Conservation (phyloP, 2,113 vertebrate genomes). For the Brienomyrus longianalis region DNA sequence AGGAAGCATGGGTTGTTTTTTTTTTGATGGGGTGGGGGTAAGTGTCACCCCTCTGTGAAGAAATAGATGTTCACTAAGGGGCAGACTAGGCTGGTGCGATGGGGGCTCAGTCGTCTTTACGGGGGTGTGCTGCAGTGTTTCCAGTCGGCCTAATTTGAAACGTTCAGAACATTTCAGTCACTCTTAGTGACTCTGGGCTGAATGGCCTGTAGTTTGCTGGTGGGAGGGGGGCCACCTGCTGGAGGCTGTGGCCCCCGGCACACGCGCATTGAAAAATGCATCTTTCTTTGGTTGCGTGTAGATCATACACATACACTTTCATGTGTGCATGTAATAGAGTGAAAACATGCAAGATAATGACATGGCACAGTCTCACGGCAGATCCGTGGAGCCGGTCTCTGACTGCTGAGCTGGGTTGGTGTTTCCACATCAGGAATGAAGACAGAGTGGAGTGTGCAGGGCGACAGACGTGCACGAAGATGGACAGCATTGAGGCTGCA, state of each 20-base stretch:
- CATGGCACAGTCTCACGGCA: not conserved
- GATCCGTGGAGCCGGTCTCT: not conserved
- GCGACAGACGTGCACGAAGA: slow-evolving; percentile 61
- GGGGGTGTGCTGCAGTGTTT: not conserved
- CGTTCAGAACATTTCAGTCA: not conserved
- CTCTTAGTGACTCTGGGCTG: not conserved
- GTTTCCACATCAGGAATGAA: slow-evolving; percentile 53
- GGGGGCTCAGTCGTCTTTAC: not conserved
- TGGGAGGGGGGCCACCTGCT: not conserved
- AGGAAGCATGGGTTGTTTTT: not conserved
- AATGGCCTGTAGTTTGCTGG: not conserved
- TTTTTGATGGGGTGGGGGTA: not conserved
- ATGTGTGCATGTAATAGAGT: not conserved
- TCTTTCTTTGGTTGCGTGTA: not conserved
- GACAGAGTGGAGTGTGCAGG: slow-evolving; percentile 59
- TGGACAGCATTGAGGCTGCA: slow-evolving; percentile 66
- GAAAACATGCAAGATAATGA: not conserved
- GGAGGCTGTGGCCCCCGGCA: not conserved
- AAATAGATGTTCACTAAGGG: not conserved
- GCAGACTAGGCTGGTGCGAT: not conserved
- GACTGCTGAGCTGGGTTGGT: not conserved
- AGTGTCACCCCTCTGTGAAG: not conserved
- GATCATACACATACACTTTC: not conserved
- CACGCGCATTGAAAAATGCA: not conserved
- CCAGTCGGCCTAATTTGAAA: not conserved